Percentiles rank a stretch among this genome's conserved stretches.
Evolutionary conservation across 53 echinoderm and acorn worm genomes (phyloP).

Genomic region (Actinopyga echinites): DNA sequence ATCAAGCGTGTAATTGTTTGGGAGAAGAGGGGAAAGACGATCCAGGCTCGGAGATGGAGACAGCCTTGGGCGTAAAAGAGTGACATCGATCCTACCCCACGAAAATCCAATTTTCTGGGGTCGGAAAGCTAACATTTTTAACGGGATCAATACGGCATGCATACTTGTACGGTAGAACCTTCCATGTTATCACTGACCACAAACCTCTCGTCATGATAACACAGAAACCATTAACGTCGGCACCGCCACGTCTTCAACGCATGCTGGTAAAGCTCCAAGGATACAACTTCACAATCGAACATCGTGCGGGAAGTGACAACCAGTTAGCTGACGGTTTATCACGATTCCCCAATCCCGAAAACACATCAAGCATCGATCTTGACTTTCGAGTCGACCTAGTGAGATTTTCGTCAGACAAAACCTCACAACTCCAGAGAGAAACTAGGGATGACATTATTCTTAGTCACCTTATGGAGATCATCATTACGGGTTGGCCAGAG

Average conservation of each 20-base stretch:
- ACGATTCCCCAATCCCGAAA: conserved; percentile 23
- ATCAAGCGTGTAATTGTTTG: too few relatives aligned
- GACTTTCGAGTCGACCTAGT: conserved; percentile 13
- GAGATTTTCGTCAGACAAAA: conserved; percentile 32
- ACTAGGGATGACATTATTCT: conserved; percentile 31
- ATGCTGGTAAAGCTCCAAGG: conserved; percentile 53
- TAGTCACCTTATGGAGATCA: conserved; percentile 40
- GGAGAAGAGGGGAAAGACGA: too few relatives aligned
- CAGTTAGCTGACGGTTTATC: conserved; percentile 27
- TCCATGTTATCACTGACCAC: conserved; percentile 57
- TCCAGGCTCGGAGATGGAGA: too few relatives aligned
- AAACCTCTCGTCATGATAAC: conserved; percentile 51
- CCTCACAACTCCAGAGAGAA: neutral
- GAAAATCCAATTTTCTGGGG: too few relatives aligned
- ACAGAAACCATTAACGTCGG: conserved; percentile 52
- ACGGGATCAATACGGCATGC: too few relatives aligned
- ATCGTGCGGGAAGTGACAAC: conserved; percentile 32
- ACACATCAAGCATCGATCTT: conserved; percentile 1
- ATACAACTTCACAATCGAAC: conserved; percentile 45
- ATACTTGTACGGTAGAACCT: conserved; percentile 61
- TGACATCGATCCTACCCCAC: too few relatives aligned
- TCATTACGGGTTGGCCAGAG: conserved; percentile 58
- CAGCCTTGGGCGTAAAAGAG: too few relatives aligned
- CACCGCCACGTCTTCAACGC: conserved; percentile 52
- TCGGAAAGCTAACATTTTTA: too few relatives aligned